phyloP scores from a whole-genome alignment of 2,888 invertebrate species.

The Xestia c-nigrum region DNA sequence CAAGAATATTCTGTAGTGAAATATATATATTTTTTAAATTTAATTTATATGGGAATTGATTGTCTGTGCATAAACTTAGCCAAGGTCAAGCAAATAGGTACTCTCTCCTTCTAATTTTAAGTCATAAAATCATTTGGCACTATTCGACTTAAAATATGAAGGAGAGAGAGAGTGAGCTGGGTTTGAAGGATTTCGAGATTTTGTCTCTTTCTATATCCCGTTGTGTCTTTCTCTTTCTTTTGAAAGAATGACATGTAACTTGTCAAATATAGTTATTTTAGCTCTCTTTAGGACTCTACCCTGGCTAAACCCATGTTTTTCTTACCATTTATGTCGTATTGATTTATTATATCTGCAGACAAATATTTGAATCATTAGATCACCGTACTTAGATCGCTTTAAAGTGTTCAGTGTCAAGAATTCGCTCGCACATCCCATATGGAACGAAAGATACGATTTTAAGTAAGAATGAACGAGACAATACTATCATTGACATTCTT shows the following conservation, averaged over 20 bases:
- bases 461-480: not conserved
- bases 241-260: not conserved
- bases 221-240: not conserved
- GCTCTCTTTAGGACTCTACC: not conserved
- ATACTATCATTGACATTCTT: not conserved
- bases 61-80: conserved; percentile 34
- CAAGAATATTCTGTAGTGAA: conserved; percentile 57
- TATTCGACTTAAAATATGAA: conserved; percentile 6
- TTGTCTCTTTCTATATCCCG: not conserved
- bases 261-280: not conserved
- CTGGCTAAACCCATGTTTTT: conserved; percentile 37
- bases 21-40: conserved; percentile 24
- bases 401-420: not conserved
- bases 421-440: not conserved
- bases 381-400: not conserved
- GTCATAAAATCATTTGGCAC: conserved; percentile 48
- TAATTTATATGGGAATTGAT: conserved; percentile 16
- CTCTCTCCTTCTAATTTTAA: not conserved
- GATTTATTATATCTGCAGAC: not conserved
- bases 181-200: not conserved
- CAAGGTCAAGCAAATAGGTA: conserved; percentile 29
- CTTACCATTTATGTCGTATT: conserved; percentile 25
- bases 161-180: too few relatives aligned
- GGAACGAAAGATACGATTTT: not conserved
- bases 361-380: conserved; percentile 1